Percentiles rank a stretch among this genome's conserved stretches.
Evolutionary conservation across 2,113 vertebrate genomes (phyloP).

Genomic region (Chauna torquata): DNA sequence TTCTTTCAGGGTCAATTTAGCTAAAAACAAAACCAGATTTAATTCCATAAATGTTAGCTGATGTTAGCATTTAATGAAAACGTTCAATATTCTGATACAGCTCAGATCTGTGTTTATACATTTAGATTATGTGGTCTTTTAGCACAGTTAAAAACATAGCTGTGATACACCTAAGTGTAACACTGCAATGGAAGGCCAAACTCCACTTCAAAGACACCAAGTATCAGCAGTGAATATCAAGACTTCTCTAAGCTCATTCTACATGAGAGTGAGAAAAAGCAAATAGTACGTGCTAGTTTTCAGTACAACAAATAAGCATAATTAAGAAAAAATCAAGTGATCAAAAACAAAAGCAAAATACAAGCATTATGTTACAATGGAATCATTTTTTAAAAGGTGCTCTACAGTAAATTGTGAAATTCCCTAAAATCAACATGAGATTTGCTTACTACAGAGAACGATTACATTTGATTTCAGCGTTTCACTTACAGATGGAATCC

Average conservation of each 20-base stretch:
- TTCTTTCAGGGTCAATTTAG: background rate
- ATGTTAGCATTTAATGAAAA: background rate
- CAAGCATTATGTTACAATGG: background rate
- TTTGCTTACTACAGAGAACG: background rate
- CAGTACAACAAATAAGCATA: background rate
- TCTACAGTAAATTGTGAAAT: background rate
- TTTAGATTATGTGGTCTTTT: background rate
- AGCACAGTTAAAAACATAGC: background rate
- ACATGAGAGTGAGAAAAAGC: background rate
- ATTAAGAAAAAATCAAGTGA: background rate
- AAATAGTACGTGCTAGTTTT: background rate
- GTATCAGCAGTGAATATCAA: background rate
- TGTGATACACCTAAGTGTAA: background rate
- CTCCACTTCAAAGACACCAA: background rate
- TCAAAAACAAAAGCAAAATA: background rate
- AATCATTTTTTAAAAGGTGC: background rate
- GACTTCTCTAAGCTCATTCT: background rate
- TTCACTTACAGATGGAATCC: background rate
- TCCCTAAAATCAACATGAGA: background rate
- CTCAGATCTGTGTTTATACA: background rate
- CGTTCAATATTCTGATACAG: background rate
- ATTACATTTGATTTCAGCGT: background rate
- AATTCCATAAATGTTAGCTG: background rate
- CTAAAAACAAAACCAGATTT: background rate
- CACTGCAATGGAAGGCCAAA: background rate